A percentile compares a stretch with the other conserved stretches of the same genome.
Conservation (phyloP, 2,113 vertebrate genomes). For the Tenebrosternarchus preto region DNA sequence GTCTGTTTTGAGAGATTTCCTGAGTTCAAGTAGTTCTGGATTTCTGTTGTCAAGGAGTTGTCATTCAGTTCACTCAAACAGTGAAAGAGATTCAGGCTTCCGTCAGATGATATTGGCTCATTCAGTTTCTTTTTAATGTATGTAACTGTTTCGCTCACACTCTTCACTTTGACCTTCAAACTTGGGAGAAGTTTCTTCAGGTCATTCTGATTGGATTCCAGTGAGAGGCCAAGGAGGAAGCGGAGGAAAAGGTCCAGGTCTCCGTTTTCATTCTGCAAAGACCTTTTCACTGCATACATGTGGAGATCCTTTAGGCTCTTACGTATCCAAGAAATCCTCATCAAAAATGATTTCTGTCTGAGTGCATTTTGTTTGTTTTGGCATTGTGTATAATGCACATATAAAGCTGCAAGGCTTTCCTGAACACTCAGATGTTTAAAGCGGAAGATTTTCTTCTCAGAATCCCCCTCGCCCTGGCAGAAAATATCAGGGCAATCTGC, state of each 20-base stretch:
- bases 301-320: not conserved
- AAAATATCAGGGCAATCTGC: not conserved
- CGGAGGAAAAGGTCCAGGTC: slow-evolving; percentile 19
- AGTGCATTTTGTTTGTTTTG: not conserved
- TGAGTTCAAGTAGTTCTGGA: slow-evolving; percentile 7
- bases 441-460: slow-evolving; percentile 14
- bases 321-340: not conserved
- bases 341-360: not conserved
- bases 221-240: not conserved
- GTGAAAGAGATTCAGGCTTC: slow-evolving; percentile 5
- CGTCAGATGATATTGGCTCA: not conserved
- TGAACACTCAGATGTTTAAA: slow-evolving; percentile 13
- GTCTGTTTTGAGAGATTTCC: not conserved
- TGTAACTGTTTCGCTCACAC: not conserved
- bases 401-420: slow-evolving; percentile 7
- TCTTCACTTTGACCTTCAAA: not conserved
- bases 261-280: not conserved
- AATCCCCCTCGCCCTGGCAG: not conserved
- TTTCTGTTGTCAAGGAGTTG: not conserved
- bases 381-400: not conserved
- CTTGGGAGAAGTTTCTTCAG: not conserved
- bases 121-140: not conserved
- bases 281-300: not conserved
- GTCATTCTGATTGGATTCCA: not conserved
- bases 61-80: slow-evolving; percentile 15